Conservation (phyloP, 1,140 invertebrate genomes). For the Lepidurus couesii region DNA sequence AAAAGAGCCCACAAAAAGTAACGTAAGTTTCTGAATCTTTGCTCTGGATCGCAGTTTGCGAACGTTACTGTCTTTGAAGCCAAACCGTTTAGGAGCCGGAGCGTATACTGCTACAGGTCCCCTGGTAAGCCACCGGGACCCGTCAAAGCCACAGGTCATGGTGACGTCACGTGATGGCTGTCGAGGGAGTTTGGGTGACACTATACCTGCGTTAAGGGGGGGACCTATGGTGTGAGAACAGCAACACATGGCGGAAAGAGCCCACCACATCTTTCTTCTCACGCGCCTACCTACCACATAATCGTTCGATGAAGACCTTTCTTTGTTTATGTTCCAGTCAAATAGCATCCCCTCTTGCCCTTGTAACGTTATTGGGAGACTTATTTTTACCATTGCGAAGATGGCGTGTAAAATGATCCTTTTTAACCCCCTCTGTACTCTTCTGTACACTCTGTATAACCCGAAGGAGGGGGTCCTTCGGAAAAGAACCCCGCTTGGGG, state of each 20-base stretch:
- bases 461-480: no score
- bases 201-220: neutral
- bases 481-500: neutral
- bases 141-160: no score
- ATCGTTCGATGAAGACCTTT: slow-evolving; percentile 11
- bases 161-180: no score
- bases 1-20: neutral
- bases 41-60: no score
- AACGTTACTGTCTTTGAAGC: no score
- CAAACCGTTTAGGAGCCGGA: no score
- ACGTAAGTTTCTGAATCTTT: neutral
- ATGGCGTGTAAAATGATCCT: slow-evolving; percentile 14
- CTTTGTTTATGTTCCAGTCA: slow-evolving; percentile 14
- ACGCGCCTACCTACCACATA: slow-evolving; percentile 1
- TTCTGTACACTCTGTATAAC: neutral
- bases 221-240: neutral
- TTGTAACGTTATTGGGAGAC: neutral
- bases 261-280: neutral
- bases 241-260: neutral
- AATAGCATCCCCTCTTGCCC: neutral
- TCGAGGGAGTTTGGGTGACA: neutral
- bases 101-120: no score
- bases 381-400: neutral
- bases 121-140: no score
- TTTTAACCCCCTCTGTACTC: neutral